Evolutionary conservation across 2,113 vertebrate species (phyloP).

Genomic region (Caloenas nicobarica): DNA sequence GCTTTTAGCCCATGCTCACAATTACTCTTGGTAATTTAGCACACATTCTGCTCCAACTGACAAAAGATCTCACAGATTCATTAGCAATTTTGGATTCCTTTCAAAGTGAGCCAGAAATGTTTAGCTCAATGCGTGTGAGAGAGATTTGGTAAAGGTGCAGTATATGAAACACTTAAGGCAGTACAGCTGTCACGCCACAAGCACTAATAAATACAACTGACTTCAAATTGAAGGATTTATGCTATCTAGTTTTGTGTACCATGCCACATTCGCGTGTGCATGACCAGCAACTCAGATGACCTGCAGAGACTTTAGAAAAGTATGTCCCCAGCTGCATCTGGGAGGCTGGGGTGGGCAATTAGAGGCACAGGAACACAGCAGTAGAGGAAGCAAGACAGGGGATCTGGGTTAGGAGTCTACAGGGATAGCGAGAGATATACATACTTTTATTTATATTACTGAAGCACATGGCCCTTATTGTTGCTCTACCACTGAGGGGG

Average conservation of each 20-base stretch:
- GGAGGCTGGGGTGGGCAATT: not conserved
- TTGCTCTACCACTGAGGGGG: not conserved
- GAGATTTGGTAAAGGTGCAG: not conserved
- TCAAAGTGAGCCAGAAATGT: not conserved
- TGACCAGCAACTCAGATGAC: not conserved
- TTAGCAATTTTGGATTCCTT: not conserved
- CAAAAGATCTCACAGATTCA: not conserved
- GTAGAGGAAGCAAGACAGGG: not conserved
- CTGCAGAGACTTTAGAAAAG: not conserved
- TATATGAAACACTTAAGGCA: not conserved
- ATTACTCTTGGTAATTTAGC: not conserved
- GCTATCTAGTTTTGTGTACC: not conserved
- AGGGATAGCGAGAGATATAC: not conserved
- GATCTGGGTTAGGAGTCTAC: slow-evolving; percentile 10
- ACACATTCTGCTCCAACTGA: not conserved
- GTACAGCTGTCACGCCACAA: not conserved
- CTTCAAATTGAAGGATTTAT: not conserved
- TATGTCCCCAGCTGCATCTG: not conserved
- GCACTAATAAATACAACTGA: not conserved
- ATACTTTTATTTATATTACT: not conserved
- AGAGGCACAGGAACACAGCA: not conserved
- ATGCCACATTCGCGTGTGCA: fast-evolving
- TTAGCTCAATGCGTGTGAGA: not conserved
- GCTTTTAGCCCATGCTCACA: not conserved
- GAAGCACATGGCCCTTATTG: not conserved